Base-by-base conservation (phyloP, 64 coral and sea anemone species). In the Platygyra sinensis region DNA sequence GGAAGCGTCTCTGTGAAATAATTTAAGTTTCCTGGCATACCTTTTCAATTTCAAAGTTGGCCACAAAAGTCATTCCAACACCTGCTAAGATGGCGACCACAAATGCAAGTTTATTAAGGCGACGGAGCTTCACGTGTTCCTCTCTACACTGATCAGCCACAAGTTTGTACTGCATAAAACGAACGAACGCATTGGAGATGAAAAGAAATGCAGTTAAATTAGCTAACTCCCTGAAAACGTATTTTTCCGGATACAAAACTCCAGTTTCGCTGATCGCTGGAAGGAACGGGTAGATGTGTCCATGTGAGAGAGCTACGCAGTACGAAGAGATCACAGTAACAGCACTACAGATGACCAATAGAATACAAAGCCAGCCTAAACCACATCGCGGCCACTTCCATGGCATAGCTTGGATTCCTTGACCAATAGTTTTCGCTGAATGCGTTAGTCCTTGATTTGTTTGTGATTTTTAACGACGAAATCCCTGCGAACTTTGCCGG, bases 41-140 rank as follows among this genome's bases (percentile, higher is more conserved):
- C 91, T 89, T 93, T 77, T 96, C 90, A 38, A 96, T 89, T 86
- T 96, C 94, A 75, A 96, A 96, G 83, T 96, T 96, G 15, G 94
- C 94, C 29, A 96, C 94, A 32, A 96, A 93, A 13, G 94, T 96
- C 94, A 96, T 96, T 7, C 90, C 79, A 46, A 96, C 79, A 19
- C 94, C 94, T 15, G 91, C 72, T n/a, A 92, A 83, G 31, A 93
- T 93, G n/a, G 90, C 94, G n/a, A 96, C 89, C 4, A 86, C 80
- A 63, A 96, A 96, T 3, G 94, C 92, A 8, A 96, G 73, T 60
- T 89, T 92, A 65, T 96, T 96, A 20, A 96, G 91, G 17, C 83
- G 90, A 38, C 50, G 30, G 0, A 96, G 67, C 51, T 78, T 89
- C 0, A 52, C 72, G 19, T 93, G 86, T 31, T 86, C 94, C 42